phyloP scores from a whole-genome alignment of 2,797 vertebrate genomes.

The Tachyglossus aculeatus region DNA sequence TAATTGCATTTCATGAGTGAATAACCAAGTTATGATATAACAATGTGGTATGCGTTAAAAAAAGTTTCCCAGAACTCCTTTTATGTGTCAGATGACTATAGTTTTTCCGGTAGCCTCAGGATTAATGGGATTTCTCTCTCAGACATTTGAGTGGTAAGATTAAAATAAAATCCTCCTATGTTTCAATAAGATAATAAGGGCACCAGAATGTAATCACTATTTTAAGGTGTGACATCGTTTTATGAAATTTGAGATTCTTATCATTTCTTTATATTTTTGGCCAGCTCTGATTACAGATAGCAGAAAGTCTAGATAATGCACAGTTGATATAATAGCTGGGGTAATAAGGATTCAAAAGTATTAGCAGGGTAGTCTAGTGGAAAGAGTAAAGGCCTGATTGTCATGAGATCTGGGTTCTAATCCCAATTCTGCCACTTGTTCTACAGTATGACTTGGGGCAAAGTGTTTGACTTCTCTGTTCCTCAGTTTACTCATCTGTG shows the following conservation, averaged over 20 bases:
- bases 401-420: no score
- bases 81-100: slow-evolving; percentile 36
- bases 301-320: no score
- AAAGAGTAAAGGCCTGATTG: no score
- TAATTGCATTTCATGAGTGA: slow-evolving; percentile 45
- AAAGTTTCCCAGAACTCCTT: slow-evolving; percentile 62
- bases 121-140: slow-evolving; percentile 23
- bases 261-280: not conserved
- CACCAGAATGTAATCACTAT: slow-evolving; percentile 16
- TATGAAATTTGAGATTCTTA: not conserved
- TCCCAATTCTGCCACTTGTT: no score
- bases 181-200: slow-evolving; percentile 21
- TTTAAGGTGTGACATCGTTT: not conserved
- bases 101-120: slow-evolving; percentile 24
- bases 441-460: no score
- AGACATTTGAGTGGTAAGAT: not conserved
- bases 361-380: no score
- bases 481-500: no score
- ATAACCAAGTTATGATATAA: slow-evolving; percentile 58
- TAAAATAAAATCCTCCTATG: not conserved
- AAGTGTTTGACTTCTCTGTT: no score
- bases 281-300: not conserved
- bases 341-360: no score
- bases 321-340: no score
- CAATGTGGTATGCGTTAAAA: slow-evolving; percentile 52